These are phyloP conservation scores for Octodonta nipae DNA, from an alignment of 2,888 invertebrate species.

Conservation along the genomic window DNA sequence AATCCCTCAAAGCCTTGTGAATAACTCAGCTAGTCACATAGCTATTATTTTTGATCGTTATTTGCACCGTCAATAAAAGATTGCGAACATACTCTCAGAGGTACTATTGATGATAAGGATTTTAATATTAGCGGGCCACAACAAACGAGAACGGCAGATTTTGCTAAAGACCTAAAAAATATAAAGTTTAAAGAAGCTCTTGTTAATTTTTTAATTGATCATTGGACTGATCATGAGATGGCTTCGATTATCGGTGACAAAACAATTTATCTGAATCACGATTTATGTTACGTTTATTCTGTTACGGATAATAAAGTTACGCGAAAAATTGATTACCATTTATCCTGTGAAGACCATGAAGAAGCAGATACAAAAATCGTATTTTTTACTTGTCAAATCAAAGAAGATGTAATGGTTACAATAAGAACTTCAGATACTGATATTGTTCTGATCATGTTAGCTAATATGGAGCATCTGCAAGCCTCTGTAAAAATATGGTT, in stretches of 20 bases:
- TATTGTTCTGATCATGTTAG: constrained; percentile 15
- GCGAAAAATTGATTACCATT: constrained; percentile 7
- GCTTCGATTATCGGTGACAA: constrained; percentile 18
- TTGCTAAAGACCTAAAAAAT: constrained; percentile 8
- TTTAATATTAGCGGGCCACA: constrained; percentile 9
- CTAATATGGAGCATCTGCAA: constrained; percentile 14
- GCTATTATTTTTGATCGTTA: constrained; percentile 16
- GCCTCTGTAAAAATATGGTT: constrained; percentile 13
- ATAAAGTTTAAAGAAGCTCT: constrained; percentile 17
- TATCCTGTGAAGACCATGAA: constrained; percentile 18
- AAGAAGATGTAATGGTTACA: constrained; percentile 8
- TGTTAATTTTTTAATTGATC: constrained; percentile 20
- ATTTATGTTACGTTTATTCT: constrained; percentile 18
- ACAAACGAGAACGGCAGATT: constrained; percentile 10
- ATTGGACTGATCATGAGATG: constrained; percentile 20
- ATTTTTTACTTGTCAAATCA: constrained; percentile 8
- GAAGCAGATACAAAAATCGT: constrained; percentile 13
- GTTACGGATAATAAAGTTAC: constrained; percentile 11
- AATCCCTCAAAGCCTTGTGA: constrained; percentile 15
- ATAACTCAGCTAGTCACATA: constrained; percentile 10
- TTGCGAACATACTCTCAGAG: constrained; percentile 15
- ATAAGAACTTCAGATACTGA: constrained; percentile 17
- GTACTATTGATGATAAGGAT: constrained; percentile 7
- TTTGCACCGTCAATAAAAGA: constrained; percentile 18
- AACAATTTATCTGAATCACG: constrained; percentile 13